Evolutionary conservation across 2,888 invertebrate species (phyloP).

Genomic region (Deroplatys truncata): DNA sequence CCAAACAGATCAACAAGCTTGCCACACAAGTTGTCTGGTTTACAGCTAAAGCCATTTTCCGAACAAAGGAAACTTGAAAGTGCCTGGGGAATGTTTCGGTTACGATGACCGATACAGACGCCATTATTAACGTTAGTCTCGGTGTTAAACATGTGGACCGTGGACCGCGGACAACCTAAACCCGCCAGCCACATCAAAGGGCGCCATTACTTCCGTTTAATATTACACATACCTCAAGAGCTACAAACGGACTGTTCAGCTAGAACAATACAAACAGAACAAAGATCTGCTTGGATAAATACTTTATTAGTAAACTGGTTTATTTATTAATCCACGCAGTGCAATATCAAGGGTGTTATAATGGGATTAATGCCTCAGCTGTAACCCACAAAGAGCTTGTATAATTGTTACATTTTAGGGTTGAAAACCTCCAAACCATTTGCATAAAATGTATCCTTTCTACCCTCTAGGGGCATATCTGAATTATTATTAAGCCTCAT

Average conservation of each 20-base stretch:
- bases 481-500: too few relatives aligned
- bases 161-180: not conserved
- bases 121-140: not conserved
- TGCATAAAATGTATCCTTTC: too few relatives aligned
- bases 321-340: not conserved
- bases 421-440: too few relatives aligned
- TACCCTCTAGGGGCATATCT: too few relatives aligned
- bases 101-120: not conserved
- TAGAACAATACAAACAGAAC: not conserved
- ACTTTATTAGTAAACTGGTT: not conserved
- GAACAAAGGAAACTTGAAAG: not conserved
- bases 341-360: too few relatives aligned
- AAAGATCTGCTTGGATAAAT: not conserved
- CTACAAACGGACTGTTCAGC: not conserved
- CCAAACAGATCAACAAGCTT: not conserved
- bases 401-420: too few relatives aligned
- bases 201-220: not conserved
- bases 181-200: not conserved
- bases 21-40: not conserved
- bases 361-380: not conserved
- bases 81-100: not conserved
- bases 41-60: not conserved
- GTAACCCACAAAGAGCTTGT: not conserved
- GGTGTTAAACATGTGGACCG: not conserved
- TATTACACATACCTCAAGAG: not conserved